Evolutionary conservation across 2,113 vertebrate genomes (phyloP).

Genomic region (Myotis yumanensis): DNA sequence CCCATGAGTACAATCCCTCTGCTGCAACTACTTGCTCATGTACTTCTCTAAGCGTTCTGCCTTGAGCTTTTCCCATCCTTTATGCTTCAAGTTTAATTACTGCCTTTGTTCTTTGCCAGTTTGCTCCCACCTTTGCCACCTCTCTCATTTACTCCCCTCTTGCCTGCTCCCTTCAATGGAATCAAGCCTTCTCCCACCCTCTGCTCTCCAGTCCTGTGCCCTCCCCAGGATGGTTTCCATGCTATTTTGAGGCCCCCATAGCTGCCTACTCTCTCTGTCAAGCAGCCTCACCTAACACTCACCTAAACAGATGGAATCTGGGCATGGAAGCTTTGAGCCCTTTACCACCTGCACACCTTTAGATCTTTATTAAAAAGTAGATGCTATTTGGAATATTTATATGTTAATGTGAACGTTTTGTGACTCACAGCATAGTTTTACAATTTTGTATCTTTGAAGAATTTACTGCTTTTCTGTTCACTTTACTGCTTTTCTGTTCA

Average conservation of each 20-base stretch:
- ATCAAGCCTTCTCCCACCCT: not conserved
- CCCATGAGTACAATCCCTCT: not conserved
- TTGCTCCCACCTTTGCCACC: not conserved
- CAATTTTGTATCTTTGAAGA: not conserved
- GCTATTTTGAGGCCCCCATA: not conserved
- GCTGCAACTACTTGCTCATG: not conserved
- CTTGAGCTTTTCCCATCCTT: not conserved
- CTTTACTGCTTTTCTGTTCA: not conserved
- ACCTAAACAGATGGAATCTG: not conserved
- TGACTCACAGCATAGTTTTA: slow-evolving; percentile 20
- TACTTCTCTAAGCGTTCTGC: too few relatives aligned
- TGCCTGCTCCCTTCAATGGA: not conserved
- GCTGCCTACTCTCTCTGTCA: not conserved
- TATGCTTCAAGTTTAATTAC: not conserved
- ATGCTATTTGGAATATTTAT: not conserved
- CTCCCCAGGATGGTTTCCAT: not conserved
- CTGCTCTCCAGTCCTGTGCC: not conserved
- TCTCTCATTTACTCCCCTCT: not conserved
- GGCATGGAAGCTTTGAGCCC: not conserved
- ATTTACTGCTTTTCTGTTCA: not conserved
- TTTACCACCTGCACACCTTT: not conserved
- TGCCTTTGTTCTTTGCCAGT: not conserved
- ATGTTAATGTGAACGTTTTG: slow-evolving; percentile 10
- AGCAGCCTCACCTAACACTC: not conserved
- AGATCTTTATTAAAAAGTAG: slow-evolving; percentile 1